A percentile compares a stretch with the other conserved stretches of the same genome.
Conservation (phyloP, 2,797 vertebrate species). For the Strix occidentalis region DNA sequence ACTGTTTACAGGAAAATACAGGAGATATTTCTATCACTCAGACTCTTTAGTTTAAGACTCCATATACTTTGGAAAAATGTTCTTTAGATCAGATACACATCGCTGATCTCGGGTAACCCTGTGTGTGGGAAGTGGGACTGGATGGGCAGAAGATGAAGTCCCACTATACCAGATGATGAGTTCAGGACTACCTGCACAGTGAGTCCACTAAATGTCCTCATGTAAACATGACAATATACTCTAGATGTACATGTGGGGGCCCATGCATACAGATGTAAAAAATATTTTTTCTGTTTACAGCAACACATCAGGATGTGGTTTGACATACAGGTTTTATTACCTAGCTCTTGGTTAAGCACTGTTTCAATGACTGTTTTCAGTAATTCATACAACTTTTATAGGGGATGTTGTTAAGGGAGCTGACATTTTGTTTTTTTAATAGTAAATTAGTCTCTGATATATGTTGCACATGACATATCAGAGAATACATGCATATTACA, state of each 20-base stretch:
- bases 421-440: background rate
- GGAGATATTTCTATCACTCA: background rate
- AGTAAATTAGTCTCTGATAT: background rate
- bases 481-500: background rate
- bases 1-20: background rate
- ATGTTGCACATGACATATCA: background rate
- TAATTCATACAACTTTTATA: background rate
- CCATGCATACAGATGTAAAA: background rate
- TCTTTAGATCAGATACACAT: background rate
- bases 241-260: fast-evolving
- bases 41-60: background rate
- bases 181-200: background rate
- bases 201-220: no score
- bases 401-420: background rate
- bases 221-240: background rate
- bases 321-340: background rate
- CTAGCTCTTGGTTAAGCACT: background rate
- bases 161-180: background rate
- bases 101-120: fast-evolving
- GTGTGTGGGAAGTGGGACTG: background rate
- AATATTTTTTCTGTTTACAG: background rate
- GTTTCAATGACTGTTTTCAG: background rate
- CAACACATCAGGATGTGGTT: background rate
- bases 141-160: background rate
- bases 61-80: background rate